Evolutionary conservation across 35 echinoderm and acorn worm species (phyloP), one percentile per base, ranked within the genome.

Genomic region (Apostichopus californicus): DNA sequence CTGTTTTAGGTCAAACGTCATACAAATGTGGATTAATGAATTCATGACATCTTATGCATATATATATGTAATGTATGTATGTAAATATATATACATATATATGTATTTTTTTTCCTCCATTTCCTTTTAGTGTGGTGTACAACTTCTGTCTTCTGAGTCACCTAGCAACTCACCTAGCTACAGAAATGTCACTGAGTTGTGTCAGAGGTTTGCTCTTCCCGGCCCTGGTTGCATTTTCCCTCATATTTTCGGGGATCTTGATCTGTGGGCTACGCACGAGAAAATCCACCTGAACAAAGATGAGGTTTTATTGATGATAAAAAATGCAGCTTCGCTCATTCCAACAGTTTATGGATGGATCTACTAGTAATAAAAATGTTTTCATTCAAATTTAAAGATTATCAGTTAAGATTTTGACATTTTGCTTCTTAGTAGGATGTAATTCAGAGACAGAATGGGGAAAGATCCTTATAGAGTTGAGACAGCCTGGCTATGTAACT

Each of bases 321-420:
- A 56, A 53, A 56, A 83, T 17, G 80, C 52, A 53, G 46, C 80
- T 55, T 18, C 80, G 4, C 52, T 83, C 17, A 55, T 83, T 55
- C 80, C 80, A 55, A 18, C 34, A 83, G 17, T 83, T 56, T 83
- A 83, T 83, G 2, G 25, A 9, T 55, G 55, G 80, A 56, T 83
- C 8, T 83, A 54, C 17, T 13, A 55, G 80, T 83, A 17, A 56
- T 5, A 8, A 68, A 68, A 68, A 14, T 68, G 0, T 14, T 68
- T 8, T 0, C 64, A 68, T 68, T 68, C 7, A 46, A 46, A 46
- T 46, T 46, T 46, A 46, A 46, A 46, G 34, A 46, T 46, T 0
- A 46, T 46, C 0, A 46, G 34, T 46, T 0, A 46, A 46, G 0
- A 0, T 46, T 46, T 46, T 46, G 34, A 46, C 34, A 46, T 3